phyloP scores from a whole-genome alignment of 2,888 invertebrate genomes.

The Caenorhabditis angaria region DNA sequence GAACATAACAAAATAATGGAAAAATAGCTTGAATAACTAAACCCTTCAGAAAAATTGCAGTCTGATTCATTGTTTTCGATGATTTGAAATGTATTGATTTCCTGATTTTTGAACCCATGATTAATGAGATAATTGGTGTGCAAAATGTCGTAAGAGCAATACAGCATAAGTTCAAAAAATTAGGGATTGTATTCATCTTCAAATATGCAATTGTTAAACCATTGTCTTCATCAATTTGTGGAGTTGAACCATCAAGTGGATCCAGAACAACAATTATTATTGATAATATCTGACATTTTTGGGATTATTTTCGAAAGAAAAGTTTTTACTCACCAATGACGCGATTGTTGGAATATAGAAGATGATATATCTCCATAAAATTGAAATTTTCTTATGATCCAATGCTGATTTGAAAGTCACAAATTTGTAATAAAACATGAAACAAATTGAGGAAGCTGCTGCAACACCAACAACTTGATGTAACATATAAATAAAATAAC shows the following conservation, averaged over 20 bases:
- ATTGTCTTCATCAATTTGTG: not conserved
- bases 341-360: not conserved
- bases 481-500: not conserved
- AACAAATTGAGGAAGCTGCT: not conserved
- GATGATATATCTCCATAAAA: not conserved
- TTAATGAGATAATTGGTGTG: not conserved
- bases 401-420: not conserved
- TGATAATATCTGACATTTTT: not conserved
- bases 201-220: not conserved
- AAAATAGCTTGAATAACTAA: not conserved
- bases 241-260: not conserved
- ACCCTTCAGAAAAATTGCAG: not conserved
- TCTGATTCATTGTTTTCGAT: not conserved
- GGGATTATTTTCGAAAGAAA: no score
- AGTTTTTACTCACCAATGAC: not conserved
- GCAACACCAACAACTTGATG: not conserved
- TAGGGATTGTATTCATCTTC: not conserved
- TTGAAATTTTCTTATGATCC: not conserved
- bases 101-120: not conserved
- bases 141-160: not conserved
- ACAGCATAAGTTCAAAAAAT: not conserved
- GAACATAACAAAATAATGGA: not conserved
- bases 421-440: not conserved
- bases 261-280: not conserved
- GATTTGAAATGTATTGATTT: not conserved